These are phyloP conservation scores for Ctenoplectra terminalis DNA, from an alignment of 1,140 invertebrate genomes.

Conservation along the genomic window DNA sequence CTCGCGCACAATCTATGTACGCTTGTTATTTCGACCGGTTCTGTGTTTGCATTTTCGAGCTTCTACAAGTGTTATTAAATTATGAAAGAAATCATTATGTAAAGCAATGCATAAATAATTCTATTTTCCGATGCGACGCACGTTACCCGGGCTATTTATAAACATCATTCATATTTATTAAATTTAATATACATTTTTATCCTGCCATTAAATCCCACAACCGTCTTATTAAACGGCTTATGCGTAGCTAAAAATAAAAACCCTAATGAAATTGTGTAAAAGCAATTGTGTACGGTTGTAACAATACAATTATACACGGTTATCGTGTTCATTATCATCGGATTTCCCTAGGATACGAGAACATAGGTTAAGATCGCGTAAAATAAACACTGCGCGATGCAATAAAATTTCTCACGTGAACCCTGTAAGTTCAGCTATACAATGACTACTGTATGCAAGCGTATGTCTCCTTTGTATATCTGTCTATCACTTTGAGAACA, in stretches of 20 bases:
- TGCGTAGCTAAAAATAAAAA: not conserved
- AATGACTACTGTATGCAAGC: not conserved
- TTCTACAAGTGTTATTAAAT: not conserved
- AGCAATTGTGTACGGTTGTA: not conserved
- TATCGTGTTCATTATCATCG: slow-evolving; percentile 33
- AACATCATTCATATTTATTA: not conserved
- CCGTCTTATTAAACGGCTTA: not conserved
- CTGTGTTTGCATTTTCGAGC: not conserved
- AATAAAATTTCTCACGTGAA: slow-evolving; percentile 13
- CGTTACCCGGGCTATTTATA: not conserved
- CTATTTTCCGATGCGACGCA: not conserved
- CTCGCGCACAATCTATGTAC: too few species aligned
- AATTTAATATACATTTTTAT: not conserved
- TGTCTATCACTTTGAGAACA: not conserved
- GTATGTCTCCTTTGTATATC: not conserved
- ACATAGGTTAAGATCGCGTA: slow-evolving; percentile 1
- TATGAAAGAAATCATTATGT: not conserved
- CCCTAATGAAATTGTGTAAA: not conserved
- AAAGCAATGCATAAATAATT: not conserved
- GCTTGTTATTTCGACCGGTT: not conserved
- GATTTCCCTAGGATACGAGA: slow-evolving; percentile 21
- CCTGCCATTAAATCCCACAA: not conserved
- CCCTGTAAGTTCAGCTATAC: not conserved
- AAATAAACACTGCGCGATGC: not conserved
- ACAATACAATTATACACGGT: slow-evolving; percentile 8